Conservation (phyloP, 1,140 invertebrate genomes). For the Drosophila trapezifrons region DNA sequence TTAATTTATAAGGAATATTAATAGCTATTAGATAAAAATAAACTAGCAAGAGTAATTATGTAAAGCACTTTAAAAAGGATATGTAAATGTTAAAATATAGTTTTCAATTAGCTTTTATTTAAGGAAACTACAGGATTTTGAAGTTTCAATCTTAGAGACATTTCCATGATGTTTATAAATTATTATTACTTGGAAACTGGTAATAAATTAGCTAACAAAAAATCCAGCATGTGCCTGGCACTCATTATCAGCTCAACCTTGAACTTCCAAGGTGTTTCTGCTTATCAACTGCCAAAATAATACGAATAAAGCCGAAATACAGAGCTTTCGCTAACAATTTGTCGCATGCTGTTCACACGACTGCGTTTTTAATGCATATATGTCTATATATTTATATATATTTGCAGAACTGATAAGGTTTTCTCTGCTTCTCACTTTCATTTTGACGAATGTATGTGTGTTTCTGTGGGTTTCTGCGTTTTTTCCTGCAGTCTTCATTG, state of each 20-base stretch:
- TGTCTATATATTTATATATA: neutral
- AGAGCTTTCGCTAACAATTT: constrained; percentile 25
- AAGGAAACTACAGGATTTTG: too few species aligned
- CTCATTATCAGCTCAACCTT: constrained; percentile 33
- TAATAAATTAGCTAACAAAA: neutral
- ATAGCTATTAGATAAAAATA: neutral
- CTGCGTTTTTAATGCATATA: constrained; percentile 40
- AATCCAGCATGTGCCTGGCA: neutral
- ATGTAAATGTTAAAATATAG: too few species aligned
- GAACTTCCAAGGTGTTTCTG: constrained; percentile 15
- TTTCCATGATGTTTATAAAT: too few species aligned
- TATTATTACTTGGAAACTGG: too few species aligned
- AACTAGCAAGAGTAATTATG: neutral
- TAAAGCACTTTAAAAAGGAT: neutral
- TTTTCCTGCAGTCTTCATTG: constrained; percentile 29
- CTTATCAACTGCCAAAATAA: constrained; percentile 36
- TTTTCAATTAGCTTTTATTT: neutral
- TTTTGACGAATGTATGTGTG: constrained; percentile 19
- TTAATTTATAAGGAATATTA: neutral
- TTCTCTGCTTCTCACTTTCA: constrained; percentile 19
- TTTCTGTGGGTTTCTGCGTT: constrained; percentile 28
- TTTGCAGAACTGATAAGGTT: constrained; percentile 39
- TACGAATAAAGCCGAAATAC: constrained; percentile 2
- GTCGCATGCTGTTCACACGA: constrained; percentile 31
- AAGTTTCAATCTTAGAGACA: too few species aligned